These are phyloP conservation scores for Sebastolobus alascanus DNA, from an alignment of 2,797 vertebrate species.

Conservation along the genomic window DNA sequence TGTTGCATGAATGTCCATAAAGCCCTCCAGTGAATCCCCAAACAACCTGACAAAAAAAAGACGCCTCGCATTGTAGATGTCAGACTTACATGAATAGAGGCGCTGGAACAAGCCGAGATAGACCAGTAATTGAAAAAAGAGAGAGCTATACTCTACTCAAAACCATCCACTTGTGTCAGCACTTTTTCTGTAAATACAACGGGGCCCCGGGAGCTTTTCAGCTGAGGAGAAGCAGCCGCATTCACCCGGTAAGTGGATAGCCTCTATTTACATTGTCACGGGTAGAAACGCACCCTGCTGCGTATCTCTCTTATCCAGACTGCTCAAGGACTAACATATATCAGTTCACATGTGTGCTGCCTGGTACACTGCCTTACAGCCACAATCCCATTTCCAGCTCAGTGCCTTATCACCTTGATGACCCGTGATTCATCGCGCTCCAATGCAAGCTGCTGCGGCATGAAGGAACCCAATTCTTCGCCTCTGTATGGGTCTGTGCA, in stretches of 20 bases:
- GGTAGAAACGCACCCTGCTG: slow-evolving; percentile 29
- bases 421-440: slow-evolving; percentile 54
- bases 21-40: slow-evolving; percentile 30
- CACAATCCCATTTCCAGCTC: slow-evolving; percentile 64
- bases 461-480: slow-evolving; percentile 30
- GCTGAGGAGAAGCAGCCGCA: slow-evolving; percentile 33
- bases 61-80: slow-evolving; percentile 37
- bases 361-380: slow-evolving; percentile 37
- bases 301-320: slow-evolving; percentile 58
- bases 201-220: slow-evolving; percentile 45
- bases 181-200: slow-evolving; percentile 39
- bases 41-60: slow-evolving; percentile 34
- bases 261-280: slow-evolving; percentile 62
- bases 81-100: slow-evolving; percentile 43
- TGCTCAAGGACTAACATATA: slow-evolving; percentile 36
- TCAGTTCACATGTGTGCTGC: slow-evolving; percentile 49
- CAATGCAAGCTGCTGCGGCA: slow-evolving; percentile 24
- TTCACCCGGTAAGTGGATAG: slow-evolving; percentile 60
- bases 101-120: slow-evolving; percentile 50
- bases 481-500: slow-evolving; percentile 31
- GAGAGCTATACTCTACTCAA: slow-evolving; percentile 41
- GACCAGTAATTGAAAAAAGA: slow-evolving; percentile 53
- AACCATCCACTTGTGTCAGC: slow-evolving; percentile 69
- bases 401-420: slow-evolving; percentile 65
- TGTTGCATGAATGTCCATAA: slow-evolving; percentile 16